Base-by-base conservation (phyloP, 1,140 invertebrate genomes). In the Medauroidea extradentata region DNA sequence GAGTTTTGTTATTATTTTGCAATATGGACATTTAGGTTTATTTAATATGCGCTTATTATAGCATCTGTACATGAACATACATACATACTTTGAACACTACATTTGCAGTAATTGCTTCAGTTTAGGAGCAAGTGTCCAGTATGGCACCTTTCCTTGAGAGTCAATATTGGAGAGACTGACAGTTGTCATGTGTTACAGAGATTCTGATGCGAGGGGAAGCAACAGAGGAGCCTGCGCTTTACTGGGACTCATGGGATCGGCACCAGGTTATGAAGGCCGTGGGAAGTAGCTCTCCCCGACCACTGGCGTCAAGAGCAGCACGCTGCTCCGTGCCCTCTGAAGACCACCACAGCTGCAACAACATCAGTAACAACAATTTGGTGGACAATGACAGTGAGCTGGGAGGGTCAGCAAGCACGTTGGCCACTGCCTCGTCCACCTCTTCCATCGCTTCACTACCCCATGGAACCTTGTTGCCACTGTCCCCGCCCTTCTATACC, bases 231-330 rank as follows among this genome's bases (percentile, higher is more conserved):
- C 53, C 44, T 78, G 72, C 50, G 62, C 79, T 97, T 57, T 93
- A 92, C 73, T 96, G 94, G 94, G 93, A 94, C 74, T 94, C 92
- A 1, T 96, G 92, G 92, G 91, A 95, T 72, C 73, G 82, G 14
- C 82, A 83, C 65, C 71, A 75, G 53, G 49, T 52, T 1, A 14
- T 53, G 3, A 38, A 25, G 16, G 69, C 68, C 59, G 63, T 63
- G 68, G 78, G 77, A 57, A 75, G 80, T 21, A 74, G 81, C 18
- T 88, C 85, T 0, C 85, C 86, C 11, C 72, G 85, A n/a, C 75
- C 77, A 18, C 69, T 69, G 51, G 73, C 81, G 43, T 78, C 75
- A n/a, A 73, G 81, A 60, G 69, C 71, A 8, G 72, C 76, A 1
- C 73, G 81, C 54, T 77, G 76, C 61, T 84, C 81, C 18, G 80